Evolutionary conservation across 1,140 invertebrate genomes (phyloP), one percentile per base, ranked within the genome.

Genomic region (Cephus cinctus): DNA sequence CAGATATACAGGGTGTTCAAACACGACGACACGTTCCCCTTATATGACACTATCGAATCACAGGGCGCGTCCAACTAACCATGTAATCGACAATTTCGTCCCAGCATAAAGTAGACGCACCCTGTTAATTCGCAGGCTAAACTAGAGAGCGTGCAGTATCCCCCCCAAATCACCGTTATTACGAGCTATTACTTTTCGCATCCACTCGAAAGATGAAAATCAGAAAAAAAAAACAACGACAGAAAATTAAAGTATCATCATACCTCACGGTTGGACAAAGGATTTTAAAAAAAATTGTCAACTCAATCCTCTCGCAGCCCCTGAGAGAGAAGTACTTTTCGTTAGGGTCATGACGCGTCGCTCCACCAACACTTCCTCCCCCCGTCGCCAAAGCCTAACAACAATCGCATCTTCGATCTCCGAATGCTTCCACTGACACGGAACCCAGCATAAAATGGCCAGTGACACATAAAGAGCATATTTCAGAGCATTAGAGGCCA

Each of bases 401-500:
- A n/a, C 22, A 40, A 61, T 60, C 53, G 32, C 20, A 44, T 48
- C 47, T 48, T 49, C n/a, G n/a, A n/a, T n/a, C n/a, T n/a, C n/a
- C n/a, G n/a, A n/a, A n/a, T n/a, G n/a, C n/a, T n/a, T n/a, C n/a
- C 39, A 41, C 31, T 55, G 56, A 61, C 56, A 58, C 40, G 36
- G 40, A 63, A 65, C 40, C 50, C 19, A 38, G 52, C 54, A 65
- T 58, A 67, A 74, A 73, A 67, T 73, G 69, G 67, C 63, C 63
- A 76, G 65, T 73, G 73, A 76, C 73, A 76, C 71, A 75, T 76
- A 73, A 76, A 73, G 61, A 69, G 68, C 73, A 76, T 73, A 71
- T 69, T 72, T 74, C 67, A 20, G 56, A 57, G 69, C 48, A 73
- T 76, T 76, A 74, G 55, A 32, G 42, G 43, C 35, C 35, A 30